These are phyloP conservation scores for Mirza zaza DNA, from an alignment of 2,113 vertebrate genomes.

Conservation along the genomic window DNA sequence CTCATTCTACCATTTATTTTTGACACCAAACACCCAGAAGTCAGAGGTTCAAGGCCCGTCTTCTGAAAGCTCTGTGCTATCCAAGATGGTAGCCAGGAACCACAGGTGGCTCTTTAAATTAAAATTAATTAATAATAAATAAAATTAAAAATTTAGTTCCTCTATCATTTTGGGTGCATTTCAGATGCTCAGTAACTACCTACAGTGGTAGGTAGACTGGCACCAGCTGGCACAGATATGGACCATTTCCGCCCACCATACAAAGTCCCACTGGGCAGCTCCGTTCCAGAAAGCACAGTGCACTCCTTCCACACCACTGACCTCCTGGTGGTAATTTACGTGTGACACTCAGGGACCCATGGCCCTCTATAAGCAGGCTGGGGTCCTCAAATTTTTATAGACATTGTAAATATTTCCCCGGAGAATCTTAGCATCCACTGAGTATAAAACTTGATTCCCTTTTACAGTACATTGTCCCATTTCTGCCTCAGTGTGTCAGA, in stretches of 20 bases:
- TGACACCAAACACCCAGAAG: not conserved
- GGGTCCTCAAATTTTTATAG: not conserved
- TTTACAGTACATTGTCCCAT: not conserved
- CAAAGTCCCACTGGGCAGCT: accelerated
- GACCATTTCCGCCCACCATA: accelerated
- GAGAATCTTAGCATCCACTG: not conserved
- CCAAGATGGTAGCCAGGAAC: not conserved
- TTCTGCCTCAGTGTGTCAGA: not conserved
- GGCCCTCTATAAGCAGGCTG: not conserved
- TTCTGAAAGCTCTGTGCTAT: not conserved
- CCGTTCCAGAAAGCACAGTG: not conserved
- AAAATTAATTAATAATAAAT: not conserved
- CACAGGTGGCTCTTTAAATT: not conserved
- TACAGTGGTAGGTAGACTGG: accelerated
- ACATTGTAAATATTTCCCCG: not conserved
- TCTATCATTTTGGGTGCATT: too few relatives aligned
- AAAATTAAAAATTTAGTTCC: too few relatives aligned
- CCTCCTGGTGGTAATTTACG: accelerated
- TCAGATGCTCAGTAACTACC: too few relatives aligned
- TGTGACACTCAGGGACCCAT: not conserved
- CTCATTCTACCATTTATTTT: accelerated
- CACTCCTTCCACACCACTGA: accelerated
- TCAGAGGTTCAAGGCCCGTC: not conserved
- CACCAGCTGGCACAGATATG: accelerated
- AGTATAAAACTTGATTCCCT: not conserved